Evolutionary conservation across 2,797 vertebrate species (phyloP).

Genomic region (Micropoecilia bifurca): DNA sequence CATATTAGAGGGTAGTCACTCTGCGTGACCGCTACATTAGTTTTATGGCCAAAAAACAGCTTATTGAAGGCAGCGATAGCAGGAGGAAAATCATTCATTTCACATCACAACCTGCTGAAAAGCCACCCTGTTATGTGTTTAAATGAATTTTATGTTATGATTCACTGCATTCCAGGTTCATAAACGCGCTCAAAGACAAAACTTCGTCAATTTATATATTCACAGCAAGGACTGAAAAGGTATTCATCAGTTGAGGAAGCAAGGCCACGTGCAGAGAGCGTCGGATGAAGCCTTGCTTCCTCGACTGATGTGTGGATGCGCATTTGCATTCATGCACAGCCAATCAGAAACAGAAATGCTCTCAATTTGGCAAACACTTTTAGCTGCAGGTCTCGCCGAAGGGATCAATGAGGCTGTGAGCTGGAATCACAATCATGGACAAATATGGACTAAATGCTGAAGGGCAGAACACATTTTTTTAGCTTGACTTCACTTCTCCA

Average conservation of each 20-base stretch:
- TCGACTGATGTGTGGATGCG: neutral
- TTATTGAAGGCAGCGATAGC: slow-evolving; percentile 30
- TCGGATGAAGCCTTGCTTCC: neutral
- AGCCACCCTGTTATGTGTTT: slow-evolving; percentile 30
- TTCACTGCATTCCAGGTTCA: neutral
- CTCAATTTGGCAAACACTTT: slow-evolving; percentile 8
- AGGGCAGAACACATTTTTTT: neutral
- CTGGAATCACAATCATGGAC: slow-evolving; percentile 43
- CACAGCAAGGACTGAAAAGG: neutral
- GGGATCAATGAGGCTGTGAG: slow-evolving; percentile 31
- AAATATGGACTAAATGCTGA: slow-evolving; percentile 29
- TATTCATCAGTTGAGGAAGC: slow-evolving; percentile 5
- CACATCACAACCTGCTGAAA: slow-evolving; percentile 20
- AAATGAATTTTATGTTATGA: slow-evolving; percentile 26
- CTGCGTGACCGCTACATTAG: slow-evolving; percentile 62
- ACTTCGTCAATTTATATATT: neutral
- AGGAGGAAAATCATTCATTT: slow-evolving; percentile 34
- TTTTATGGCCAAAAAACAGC: slow-evolving; percentile 61
- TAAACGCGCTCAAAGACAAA: neutral
- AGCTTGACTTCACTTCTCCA: slow-evolving; percentile 7
- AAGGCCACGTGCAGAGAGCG: neutral
- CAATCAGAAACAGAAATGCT: slow-evolving; percentile 18
- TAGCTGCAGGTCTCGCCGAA: slow-evolving; percentile 31
- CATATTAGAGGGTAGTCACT: slow-evolving; percentile 72
- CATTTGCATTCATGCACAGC: slow-evolving; percentile 9